Base-by-base conservation (phyloP, 1,140 invertebrate genomes). In the Sitobion miscanthi region DNA sequence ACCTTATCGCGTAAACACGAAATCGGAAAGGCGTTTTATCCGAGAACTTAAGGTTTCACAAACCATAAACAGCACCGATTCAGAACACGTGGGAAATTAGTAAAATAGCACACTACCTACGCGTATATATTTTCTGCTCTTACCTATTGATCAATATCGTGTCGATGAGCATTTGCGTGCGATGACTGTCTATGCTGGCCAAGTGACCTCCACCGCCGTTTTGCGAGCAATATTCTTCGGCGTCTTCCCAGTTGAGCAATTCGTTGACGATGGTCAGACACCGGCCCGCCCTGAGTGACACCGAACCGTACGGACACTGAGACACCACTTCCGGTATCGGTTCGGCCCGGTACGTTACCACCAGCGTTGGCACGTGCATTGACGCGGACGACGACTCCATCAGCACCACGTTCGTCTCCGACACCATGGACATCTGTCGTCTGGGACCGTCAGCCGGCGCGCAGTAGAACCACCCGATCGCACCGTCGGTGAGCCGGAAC, bases 251-350 rank as follows among this genome's bases (percentile, higher is more conserved):
- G 0, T 96, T 94, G 93, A 96, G 94, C 87, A 95, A 95, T 62
- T 96, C 95, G 93, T 96, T 96, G 57, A 97, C 95, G 1, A 96
- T 96, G n/a, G 96, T 95, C 94, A 97, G 96, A 94, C 97, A 97
- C 94, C 0, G 95, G 95, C 35, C 82, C 21, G 96, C 95, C 17
- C 21, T 57, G 25, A 93, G 82, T 30, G 91, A 93, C 25, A 97
- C 96, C 96, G 96, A 97, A 1, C 97, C 96, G 94, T 93, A 94
- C 9, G 94, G 94, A 93, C 95, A 95, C 69, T 94, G 93, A 17
- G 94, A 89, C 20, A 94, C 94, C 30, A 95, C 38, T 30, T 94
- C 94, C 17, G 82, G 30, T 30, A 94, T 91, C 17, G 94, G 91
- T 69, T 94, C 93, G 2, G 94, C 93, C 42, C 90, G 62, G 88